Base-by-base conservation (phyloP, 2,888 invertebrate species). In the Anaspis maculata region DNA sequence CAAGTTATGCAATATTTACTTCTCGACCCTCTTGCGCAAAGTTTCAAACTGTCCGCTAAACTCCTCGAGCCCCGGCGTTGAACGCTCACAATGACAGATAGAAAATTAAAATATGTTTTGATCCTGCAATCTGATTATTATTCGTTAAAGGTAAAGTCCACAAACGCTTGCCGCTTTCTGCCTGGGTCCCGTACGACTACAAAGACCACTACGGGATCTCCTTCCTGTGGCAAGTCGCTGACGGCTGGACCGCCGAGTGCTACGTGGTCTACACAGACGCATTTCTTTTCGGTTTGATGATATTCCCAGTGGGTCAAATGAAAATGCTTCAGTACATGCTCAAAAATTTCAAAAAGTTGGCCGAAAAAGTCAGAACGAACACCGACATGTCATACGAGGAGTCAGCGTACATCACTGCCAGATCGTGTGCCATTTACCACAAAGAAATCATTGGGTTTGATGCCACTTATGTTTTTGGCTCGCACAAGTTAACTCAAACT, bases 301-400 rank as follows among this genome's bases (percentile, higher is more conserved):
- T 34, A 9, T 34, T 34, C 15, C 22, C 34, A 4, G 34, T 34
- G 29, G 34, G 34, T 9, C 34, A 34, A 10, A 30, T 34, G 29
- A 34, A 29, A 30, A 21, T 34, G 12, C 21, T 34, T n/a, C 28
- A 29, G 11, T 24, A 34, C 13, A 34, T 34, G n/a, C 7, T 29
- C 9, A 21, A 12, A 9, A 34, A 34, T 21, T 34, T 34, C 22
- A 12, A 12, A 9, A 31, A 3, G 11, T 31, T 9, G 3, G 15
- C 13, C 2, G 7, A 7, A 14, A 31, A 27, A 27, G 11, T 11
- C 15, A 13, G 15, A 27, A 15, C 13, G 15, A 7, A 27, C 3
- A 15, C n/a, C 14, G 10, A 27, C 7, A 2, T 27, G 7, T 7
- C 9, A 6, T 13, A 14, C 3, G 27, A 27, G 3, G 27, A 13